These are phyloP conservation scores for Eutrigla gurnardus DNA, from an alignment of 2,797 vertebrate genomes.

Conservation along the genomic window DNA sequence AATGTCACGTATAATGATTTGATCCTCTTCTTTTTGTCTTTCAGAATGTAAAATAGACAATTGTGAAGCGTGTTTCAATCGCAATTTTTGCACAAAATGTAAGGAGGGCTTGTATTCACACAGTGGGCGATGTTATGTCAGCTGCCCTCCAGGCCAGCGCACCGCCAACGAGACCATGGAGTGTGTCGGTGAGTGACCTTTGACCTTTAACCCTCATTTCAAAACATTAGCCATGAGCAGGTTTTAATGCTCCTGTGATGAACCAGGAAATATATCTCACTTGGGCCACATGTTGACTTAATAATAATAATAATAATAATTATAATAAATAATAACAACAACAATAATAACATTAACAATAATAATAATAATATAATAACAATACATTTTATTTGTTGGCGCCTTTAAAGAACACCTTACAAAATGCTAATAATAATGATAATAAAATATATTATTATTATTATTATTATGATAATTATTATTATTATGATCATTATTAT, in stretches of 20 bases:
- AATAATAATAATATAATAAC: too few relatives aligned
- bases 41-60: slow-evolving; percentile 99
- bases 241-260: background rate
- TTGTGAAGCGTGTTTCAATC: slow-evolving; percentile 98
- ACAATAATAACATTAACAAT: too few relatives aligned
- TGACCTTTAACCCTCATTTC: slow-evolving; percentile 13
- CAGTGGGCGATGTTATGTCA: slow-evolving; percentile 93
- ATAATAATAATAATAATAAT: too few relatives aligned
- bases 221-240: background rate
- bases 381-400: too few relatives aligned
- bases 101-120: slow-evolving; percentile 96
- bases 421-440: too few relatives aligned
- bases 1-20: slow-evolving; percentile 32
- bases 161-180: slow-evolving; percentile 93
- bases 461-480: too few relatives aligned
- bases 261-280: background rate
- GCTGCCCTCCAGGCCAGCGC: slow-evolving; percentile 91
- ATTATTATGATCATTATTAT: too few relatives aligned
- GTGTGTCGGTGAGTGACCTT: slow-evolving; percentile 90
- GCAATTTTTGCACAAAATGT: slow-evolving; percentile 99
- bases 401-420: too few relatives aligned
- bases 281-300: slow-evolving; percentile 5
- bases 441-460: too few relatives aligned
- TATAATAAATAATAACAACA: too few relatives aligned
- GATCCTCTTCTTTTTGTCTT: slow-evolving; percentile 69